Evolutionary conservation across 2,113 vertebrate species (phyloP), one percentile per base, ranked within the genome.

Genomic region (Brachyistius frenatus): DNA sequence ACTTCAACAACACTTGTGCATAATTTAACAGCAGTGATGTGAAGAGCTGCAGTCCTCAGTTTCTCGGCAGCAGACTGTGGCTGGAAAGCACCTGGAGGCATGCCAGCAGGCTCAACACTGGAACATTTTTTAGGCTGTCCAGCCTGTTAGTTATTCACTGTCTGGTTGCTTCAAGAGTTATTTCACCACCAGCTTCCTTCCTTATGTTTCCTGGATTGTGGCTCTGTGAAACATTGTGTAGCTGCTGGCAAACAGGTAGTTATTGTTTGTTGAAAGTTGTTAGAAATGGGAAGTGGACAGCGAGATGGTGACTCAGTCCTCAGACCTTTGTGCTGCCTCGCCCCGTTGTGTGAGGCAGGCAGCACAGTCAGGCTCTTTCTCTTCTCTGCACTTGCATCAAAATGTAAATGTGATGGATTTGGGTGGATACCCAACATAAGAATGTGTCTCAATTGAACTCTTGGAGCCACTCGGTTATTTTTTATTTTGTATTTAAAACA

Each of bases 1-100:
- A 44, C 55, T 13, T 67, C 13, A 57, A 41, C 32, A 53, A n/a
- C 15, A 63, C 6, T 13, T 15, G 10, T 61, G 54, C 23, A 53
- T 46, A 39, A 62, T 73, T 54, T 47, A 55, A 47, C 30, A 60
- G 37, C 13, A 31, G 8, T 23, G n/a, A 56, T 80, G 23, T 69
- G 0, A 47, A 56, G 39, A n/a, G 56, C 16, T 31, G 41, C 32
- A 31, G 78, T 50, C 47, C 75, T 41, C 46, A 41, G 66, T 79
- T 79, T 79, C 61, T 70, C 64, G 32, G 52, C 14, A 79, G 73
- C n/a, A 71, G 74, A 78, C 69, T 66, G 37, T 44, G 52, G 41
- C 76, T 80, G 83, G 86, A 76, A 92, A 90, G 69, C 78, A 90
- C 80, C 88, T 83, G 85, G 90, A 85, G 36, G 15, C 30, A 1